Evolutionary conservation across 2,888 invertebrate species (phyloP), one percentile per base, ranked within the genome.

Genomic region (Meiosimyza decipiens): DNA sequence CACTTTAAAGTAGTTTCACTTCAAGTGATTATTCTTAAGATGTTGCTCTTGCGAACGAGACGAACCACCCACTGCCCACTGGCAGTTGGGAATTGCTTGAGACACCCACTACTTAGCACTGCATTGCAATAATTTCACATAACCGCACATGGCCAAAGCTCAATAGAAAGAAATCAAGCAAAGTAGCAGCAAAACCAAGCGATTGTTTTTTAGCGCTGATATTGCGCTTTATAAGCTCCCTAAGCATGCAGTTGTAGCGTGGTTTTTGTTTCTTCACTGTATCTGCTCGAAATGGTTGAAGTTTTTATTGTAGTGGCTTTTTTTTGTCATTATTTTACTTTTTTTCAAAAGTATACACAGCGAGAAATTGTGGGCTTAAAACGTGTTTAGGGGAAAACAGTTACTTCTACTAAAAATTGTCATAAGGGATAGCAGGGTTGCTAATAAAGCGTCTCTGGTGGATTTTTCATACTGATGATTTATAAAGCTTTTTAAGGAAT

Each of bases 11-110:
- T 66, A 66, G 72, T 50, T 65, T 70, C 69, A 62, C 72, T 66
- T 74, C 50, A 66, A 72, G 74, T 74, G 74, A 74, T 74, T 74
- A 74, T 66, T 72, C 70, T 69, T 69, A 9, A 16, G 60, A 16
- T 59, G 15, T 15, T 55, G 49, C 22, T 70, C 4, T 16, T 64
- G 16, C 11, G 50, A 28, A 28, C 15, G 7, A 7, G 7, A 11
- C 2, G 15, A 18, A n/a, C 40, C 15, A 40, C n/a, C 47, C 62
- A 16, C 6, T 28, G 11, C n/a, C 22, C 18, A 57, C 28, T 28
- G 28, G 2, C 28, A 50, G 50, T 9, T 33, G 12, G 54, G 15
- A 33, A 16, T 16, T 66, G 66, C 7, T 52, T n/a, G 4, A 40
- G 13, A 47, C 55, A 13, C 16, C 67, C 55, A n/a, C 57, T 40